Evolutionary conservation across 2,797 vertebrate genomes (phyloP), one percentile per base, ranked within the genome.

Genomic region (Menidia menidia): DNA sequence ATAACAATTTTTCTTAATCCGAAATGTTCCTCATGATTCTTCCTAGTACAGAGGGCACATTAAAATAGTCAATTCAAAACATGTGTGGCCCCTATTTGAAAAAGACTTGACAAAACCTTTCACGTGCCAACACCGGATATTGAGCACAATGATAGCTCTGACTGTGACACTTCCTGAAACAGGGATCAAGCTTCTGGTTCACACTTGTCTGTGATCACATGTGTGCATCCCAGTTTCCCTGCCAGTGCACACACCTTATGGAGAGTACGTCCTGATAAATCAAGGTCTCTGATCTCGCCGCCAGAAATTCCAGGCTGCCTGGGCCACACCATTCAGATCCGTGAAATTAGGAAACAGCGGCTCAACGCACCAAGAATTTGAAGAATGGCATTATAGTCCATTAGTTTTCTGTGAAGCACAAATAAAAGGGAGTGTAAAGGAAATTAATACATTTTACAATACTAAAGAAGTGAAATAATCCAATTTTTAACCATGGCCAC

Each of bases 401-500:
- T 91, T 89, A 82, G 75, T 84, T 86, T 91, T 90, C 64, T 60
- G 59, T 72, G 69, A 85, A 80, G 70, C 78, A 76, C 80, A 74
- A 83, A 82, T 75, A 56, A 71, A 61, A 80, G 61, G 86, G 84
- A 85, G 58, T 68, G 32, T 7, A 18, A 11, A 39, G 30, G 65
- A 61, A 75, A 81, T 87, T 79, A 68, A 83, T 89, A 88, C 91
- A 91, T 92, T 89, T 80, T 93, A 89, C 91, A 91, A 94, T 95
- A 93, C 79, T 80, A 83, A 81, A 92, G 91, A 93, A 87, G 88
- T 89, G 86, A 92, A 90, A 93, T 90, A 94, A 93, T 89, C 79
- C 71, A 89, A 39, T 91, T 90, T 92, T 73, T 95, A 96, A 96
- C 92, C 78, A 84, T 77, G 78, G 92, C 93, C 95, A 96, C 92